Evolutionary conservation across 2,888 invertebrate species (phyloP).

Genomic region (Folsomia manolachei): DNA sequence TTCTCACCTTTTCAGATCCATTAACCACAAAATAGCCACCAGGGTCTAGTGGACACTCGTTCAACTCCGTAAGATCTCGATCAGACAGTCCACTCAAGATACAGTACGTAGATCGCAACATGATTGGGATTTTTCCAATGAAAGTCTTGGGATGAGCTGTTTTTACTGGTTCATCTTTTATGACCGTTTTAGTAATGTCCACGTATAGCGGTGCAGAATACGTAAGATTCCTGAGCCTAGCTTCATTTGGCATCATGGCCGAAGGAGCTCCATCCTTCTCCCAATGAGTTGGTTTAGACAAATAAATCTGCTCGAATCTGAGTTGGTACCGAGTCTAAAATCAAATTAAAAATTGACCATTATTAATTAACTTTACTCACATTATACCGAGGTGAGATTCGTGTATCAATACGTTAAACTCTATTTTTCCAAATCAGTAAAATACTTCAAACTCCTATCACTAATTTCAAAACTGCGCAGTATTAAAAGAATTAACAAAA

Average conservation of each 20-base stretch:
- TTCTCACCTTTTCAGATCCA: slow-evolving; percentile 94
- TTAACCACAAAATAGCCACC: slow-evolving; percentile 99
- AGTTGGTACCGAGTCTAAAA: slow-evolving; percentile 77
- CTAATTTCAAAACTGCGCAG: too few relatives aligned
- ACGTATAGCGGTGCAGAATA: slow-evolving; percentile 99
- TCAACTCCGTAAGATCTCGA: slow-evolving; percentile 98
- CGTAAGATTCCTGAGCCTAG: slow-evolving; percentile 90
- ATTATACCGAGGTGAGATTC: too few relatives aligned
- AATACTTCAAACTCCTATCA: too few relatives aligned
- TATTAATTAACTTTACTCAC: too few relatives aligned
- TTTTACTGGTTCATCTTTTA: slow-evolving; percentile 84
- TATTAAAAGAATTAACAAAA: too few relatives aligned
- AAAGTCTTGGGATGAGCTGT: slow-evolving; percentile 69
- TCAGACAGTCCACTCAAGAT: slow-evolving; percentile 89
- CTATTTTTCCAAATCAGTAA: too few relatives aligned
- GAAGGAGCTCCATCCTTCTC: slow-evolving; percentile 99
- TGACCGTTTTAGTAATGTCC: slow-evolving; percentile 94
- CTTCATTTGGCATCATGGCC: slow-evolving; percentile 99
- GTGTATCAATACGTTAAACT: too few relatives aligned
- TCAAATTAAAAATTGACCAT: background rate
- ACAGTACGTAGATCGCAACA: slow-evolving; percentile 97
- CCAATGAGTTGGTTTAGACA: slow-evolving; percentile 99
- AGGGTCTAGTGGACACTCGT: slow-evolving; percentile 98
- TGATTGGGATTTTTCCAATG: slow-evolving; percentile 93
- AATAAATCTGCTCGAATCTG: slow-evolving; percentile 98